These are phyloP conservation scores for Centropyge bicolor DNA, from an alignment of 2,797 vertebrate genomes.

Conservation along the genomic window DNA sequence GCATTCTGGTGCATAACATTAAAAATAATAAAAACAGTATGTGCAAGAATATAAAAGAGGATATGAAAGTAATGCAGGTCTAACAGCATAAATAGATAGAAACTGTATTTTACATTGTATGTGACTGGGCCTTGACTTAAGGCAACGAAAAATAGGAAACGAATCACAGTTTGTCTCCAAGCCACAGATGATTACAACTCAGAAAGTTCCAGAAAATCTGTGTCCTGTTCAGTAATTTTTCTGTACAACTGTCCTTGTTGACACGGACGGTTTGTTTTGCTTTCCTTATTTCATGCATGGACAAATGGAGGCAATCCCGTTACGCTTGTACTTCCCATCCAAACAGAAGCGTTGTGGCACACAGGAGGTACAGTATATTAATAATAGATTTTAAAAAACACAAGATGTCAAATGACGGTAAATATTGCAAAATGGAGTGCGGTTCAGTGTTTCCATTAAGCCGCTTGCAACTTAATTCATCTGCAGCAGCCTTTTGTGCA, in stretches of 20 bases:
- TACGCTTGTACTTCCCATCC: conserved; percentile 28
- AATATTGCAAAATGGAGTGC: conserved; percentile 40
- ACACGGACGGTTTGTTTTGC: conserved; percentile 26
- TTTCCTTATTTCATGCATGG: conserved; percentile 31
- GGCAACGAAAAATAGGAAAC: neutral
- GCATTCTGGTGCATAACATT: no score
- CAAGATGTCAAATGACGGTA: conserved; percentile 51
- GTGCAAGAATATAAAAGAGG: no score
- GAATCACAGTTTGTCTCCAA: neutral
- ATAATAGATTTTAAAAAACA: conserved; percentile 56
- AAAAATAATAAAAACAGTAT: no score
- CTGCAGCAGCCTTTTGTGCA: conserved; percentile 53
- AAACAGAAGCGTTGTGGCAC: conserved; percentile 19
- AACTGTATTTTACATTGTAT: neutral
- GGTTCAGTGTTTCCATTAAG: conserved; percentile 51
- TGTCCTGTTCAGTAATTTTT: conserved; percentile 4
- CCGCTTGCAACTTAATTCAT: conserved; percentile 55
- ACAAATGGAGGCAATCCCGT: conserved; percentile 36
- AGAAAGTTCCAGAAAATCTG: conserved; percentile 15
- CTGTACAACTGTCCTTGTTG: neutral
- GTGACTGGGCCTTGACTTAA: neutral
- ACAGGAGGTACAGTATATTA: conserved; percentile 33
- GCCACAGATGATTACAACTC: neutral
- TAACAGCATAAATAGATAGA: no score
- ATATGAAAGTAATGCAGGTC: no score